Conservation (phyloP, 1,140 invertebrate genomes). For the Aradophagus sp. region DNA sequence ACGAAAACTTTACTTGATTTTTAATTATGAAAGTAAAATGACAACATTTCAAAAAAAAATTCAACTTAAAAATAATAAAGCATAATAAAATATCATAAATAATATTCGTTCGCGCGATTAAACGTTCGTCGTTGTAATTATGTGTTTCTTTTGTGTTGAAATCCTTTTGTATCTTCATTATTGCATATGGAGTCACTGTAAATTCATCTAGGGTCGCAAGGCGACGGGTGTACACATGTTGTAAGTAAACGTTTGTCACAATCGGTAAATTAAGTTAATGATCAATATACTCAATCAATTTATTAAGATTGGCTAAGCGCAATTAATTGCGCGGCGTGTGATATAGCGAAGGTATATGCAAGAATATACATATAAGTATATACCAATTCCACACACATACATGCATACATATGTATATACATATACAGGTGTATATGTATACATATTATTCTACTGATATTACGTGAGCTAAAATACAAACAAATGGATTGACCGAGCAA, state of each 20-base stretch:
- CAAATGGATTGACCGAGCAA: slow-evolving; percentile 22
- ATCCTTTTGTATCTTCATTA: slow-evolving; percentile 1
- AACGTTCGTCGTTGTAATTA: too few species aligned
- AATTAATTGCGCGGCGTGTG: slow-evolving; percentile 49
- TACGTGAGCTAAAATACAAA: slow-evolving; percentile 42
- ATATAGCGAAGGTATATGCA: slow-evolving; percentile 55
- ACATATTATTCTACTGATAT: slow-evolving; percentile 32
- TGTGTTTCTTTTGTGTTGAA: too few species aligned
- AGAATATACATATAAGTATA: too few species aligned
- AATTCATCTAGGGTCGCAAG: slow-evolving; percentile 37
- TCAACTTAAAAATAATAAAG: too few species aligned
- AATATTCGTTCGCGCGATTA: too few species aligned
- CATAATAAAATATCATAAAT: too few species aligned
- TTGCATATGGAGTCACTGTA: slow-evolving; percentile 24
- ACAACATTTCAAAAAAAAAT: too few species aligned
- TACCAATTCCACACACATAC: slow-evolving; percentile 20
- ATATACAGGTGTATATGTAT: slow-evolving; percentile 43
- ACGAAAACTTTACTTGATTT: too few species aligned
- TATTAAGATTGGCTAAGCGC: slow-evolving; percentile 40
- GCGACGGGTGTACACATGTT: slow-evolving; percentile 57
- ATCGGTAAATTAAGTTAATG: slow-evolving; percentile 33
- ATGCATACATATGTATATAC: slow-evolving; percentile 27
- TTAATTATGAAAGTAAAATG: too few species aligned
- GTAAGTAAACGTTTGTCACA: slow-evolving; percentile 54
- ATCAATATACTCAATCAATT: slow-evolving; percentile 41